Conservation (phyloP, 1,140 invertebrate species). For the Drosophila pachea region DNA sequence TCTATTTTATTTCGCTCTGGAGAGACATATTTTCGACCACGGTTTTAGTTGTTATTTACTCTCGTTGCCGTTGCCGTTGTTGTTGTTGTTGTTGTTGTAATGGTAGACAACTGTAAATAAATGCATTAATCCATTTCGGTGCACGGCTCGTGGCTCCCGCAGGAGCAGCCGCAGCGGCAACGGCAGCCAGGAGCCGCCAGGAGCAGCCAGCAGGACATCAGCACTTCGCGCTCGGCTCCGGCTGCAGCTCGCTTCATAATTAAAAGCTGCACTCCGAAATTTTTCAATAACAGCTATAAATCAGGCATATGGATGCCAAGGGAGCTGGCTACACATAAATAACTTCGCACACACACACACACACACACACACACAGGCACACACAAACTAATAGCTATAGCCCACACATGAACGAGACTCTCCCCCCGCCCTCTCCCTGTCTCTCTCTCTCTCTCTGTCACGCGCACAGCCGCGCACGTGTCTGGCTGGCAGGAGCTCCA, state of each 20-base stretch:
- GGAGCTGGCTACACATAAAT: conserved; percentile 71
- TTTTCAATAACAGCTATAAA: conserved; percentile 79
- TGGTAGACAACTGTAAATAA: conserved; percentile 15
- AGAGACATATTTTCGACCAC: conserved; percentile 44
- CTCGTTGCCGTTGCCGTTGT: background rate
- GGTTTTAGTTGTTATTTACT: background rate
- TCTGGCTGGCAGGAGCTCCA: conserved; percentile 19
- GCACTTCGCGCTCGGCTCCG: conserved; percentile 4
- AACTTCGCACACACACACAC: conserved; percentile 52
- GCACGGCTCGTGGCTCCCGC: conserved; percentile 14
- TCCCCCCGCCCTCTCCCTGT: too few species aligned
- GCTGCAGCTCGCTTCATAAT: conserved; percentile 64
- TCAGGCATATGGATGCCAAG: conserved; percentile 75
- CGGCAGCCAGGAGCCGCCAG: background rate
- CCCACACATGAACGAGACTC: background rate
- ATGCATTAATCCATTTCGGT: conserved; percentile 26
- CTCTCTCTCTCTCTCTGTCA: too few species aligned
- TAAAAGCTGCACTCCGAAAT: conserved; percentile 74
- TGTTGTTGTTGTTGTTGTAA: conserved; percentile 7
- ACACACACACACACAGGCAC: conserved; percentile 10
- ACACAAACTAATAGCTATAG: conserved; percentile 15
- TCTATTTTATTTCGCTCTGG: conserved; percentile 19
- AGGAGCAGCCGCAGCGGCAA: background rate
- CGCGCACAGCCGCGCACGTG: background rate
- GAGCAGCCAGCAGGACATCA: background rate